Conservation (phyloP, 1,140 invertebrate species). For the Plectrocnemia conspersa region DNA sequence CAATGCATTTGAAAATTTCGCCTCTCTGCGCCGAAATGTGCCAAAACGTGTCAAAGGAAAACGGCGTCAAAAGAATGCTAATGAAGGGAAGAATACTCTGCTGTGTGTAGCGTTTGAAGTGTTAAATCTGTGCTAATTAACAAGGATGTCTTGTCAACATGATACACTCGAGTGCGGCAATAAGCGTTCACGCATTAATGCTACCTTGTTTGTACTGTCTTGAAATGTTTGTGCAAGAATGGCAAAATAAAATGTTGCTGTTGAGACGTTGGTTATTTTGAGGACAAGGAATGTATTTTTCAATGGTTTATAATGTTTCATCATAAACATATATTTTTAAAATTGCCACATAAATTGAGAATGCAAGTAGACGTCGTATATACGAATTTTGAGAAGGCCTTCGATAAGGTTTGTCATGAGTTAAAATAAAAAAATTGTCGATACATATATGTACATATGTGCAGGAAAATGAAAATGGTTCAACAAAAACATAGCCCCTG, state of each 20-base stretch:
- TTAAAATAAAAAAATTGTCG: too few relatives aligned
- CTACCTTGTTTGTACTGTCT: slow-evolving; percentile 3
- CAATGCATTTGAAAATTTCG: too few relatives aligned
- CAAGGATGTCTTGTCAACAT: slow-evolving; percentile 1
- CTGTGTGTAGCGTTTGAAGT: slow-evolving; percentile 10
- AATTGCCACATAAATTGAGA: too few relatives aligned
- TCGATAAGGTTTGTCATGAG: too few relatives aligned
- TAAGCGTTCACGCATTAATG: slow-evolving; percentile 5
- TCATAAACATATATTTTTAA: neutral
- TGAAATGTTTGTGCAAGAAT: too few relatives aligned
- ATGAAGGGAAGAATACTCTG: neutral
- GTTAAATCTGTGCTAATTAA: slow-evolving; percentile 20
- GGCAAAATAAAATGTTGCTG: neutral
- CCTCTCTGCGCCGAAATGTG: too few relatives aligned
- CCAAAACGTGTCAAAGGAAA: neutral
- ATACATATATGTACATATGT: too few relatives aligned
- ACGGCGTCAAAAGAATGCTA: neutral
- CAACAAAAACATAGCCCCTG: too few relatives aligned
- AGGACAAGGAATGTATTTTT: neutral
- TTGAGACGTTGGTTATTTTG: neutral
- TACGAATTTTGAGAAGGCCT: too few relatives aligned
- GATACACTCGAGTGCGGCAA: neutral
- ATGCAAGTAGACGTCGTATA: too few relatives aligned
- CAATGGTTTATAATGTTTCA: neutral
- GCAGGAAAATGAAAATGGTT: too few relatives aligned